Base-by-base conservation (phyloP, 2,113 vertebrate species). In the Glaucomys volans region DNA sequence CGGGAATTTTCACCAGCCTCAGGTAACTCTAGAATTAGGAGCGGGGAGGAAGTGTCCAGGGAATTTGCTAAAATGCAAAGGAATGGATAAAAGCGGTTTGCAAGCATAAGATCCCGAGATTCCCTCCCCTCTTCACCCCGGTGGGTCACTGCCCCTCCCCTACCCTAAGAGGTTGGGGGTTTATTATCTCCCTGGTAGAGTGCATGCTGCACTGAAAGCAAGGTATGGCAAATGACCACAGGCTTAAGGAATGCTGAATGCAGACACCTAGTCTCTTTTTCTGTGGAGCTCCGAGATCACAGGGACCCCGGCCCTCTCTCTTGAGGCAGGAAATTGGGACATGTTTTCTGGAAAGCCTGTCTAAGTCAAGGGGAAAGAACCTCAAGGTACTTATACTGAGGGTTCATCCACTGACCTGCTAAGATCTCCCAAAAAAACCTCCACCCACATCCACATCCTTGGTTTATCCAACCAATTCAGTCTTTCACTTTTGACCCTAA, bases 21-120 rank as follows among this genome's bases (percentile, higher is more conserved):
- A 40, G 32, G 16, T 82, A 92, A 87, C n/a, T 77, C 5, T 10
- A 80, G n/a, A 90, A 85, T 42, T 30, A 20, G n/a, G 44, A 0
- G 10, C 16, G 50, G 32, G 37, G 32, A 40, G 6, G 10, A 10
- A 12, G 35, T 20, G 10, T 6, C 18, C 42, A 22, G 17, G 32
- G 40, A 90, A 18, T 72, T 81, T 50, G 47, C 59, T 69, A 59
- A 89, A 88, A 85, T 76, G 30, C 81, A 87, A 95, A 52, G 11
- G 26, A 77, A 77, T 14, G 26, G 26, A 40, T 67, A 6, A 86
- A 77, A 95, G 81, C 40, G 91, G 12, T 44, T 40, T 72, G 24
- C 62, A 74, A 66, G 44, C 54, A 32, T 8, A 66, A 75, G 54
- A 91, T n/a, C 50, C 28, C 28, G 76, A 5, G 64, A 32, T 52